phyloP scores from a whole-genome alignment of 2,888 invertebrate genomes.

The Blastobasis lacticolella region DNA sequence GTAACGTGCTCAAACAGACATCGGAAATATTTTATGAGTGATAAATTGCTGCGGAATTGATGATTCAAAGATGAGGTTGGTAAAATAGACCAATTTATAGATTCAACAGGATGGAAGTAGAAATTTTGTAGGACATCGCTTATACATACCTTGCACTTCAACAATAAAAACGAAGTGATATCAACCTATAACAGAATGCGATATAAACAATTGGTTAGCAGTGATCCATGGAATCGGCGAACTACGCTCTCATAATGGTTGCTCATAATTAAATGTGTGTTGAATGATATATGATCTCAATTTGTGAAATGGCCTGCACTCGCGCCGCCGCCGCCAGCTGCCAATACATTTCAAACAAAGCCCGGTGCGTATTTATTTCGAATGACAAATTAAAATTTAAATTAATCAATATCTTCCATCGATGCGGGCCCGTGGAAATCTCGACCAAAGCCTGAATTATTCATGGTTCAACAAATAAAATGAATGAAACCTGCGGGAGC shows the following conservation, averaged over 20 bases:
- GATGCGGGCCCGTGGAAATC: conserved; percentile 12
- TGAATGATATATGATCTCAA: conserved; percentile 53
- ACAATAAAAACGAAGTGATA: background rate
- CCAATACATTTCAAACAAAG: conserved; percentile 40
- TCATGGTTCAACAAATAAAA: background rate
- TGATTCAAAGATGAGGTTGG: conserved; percentile 24
- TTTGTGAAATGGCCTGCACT: conserved; percentile 48
- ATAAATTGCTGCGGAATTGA: conserved; percentile 45
- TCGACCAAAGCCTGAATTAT: conserved; percentile 3
- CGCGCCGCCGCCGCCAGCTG: conserved; percentile 38
- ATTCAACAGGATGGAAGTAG: background rate
- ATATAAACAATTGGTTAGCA: conserved; percentile 8
- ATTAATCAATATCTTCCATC: conserved; percentile 23
- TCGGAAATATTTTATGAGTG: conserved; percentile 61
- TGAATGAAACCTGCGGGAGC: too few relatives aligned
- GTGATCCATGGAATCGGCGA: conserved; percentile 22
- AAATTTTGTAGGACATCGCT: background rate
- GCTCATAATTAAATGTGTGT: conserved; percentile 16
- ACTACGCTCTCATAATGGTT: conserved; percentile 16
- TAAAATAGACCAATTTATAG: conserved; percentile 7
- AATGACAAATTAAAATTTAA: conserved; percentile 33
- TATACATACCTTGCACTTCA: background rate
- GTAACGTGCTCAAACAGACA: conserved; percentile 44
- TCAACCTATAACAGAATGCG: background rate
- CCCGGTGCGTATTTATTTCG: conserved; percentile 33